Conservation (phyloP, 2,797 vertebrate genomes). For the Tenualosa ilisha region DNA sequence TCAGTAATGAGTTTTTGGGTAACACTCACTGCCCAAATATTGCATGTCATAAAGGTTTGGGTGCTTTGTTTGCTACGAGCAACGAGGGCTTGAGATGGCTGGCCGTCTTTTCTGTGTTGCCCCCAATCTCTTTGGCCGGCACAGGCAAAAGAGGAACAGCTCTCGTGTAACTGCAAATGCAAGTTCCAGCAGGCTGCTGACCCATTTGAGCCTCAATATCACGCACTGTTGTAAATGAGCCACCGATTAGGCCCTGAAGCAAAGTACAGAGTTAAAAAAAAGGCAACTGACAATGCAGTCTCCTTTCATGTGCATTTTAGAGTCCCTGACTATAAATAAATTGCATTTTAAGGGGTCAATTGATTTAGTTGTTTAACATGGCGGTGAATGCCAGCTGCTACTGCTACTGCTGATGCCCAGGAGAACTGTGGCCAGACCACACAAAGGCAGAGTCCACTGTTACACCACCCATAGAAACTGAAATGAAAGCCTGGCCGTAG, state of each 20-base stretch:
- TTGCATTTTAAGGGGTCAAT: neutral
- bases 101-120: neutral
- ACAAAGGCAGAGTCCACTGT: neutral
- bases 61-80: neutral
- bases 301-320: neutral
- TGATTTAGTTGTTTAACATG: neutral
- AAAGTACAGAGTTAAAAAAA: neutral
- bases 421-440: neutral
- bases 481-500: neutral
- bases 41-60: neutral
- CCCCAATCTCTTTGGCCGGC: neutral
- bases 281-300: neutral
- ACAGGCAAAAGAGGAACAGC: neutral
- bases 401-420: neutral
- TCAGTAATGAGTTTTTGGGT: neutral
- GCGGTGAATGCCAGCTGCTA: neutral
- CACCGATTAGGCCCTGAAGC: neutral
- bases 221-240: neutral
- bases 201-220: neutral
- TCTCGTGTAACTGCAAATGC: neutral
- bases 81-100: neutral
- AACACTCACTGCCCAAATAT: neutral
- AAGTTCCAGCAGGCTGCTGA: neutral
- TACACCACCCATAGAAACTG: neutral
- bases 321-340: neutral